Base-by-base conservation (phyloP, 2,888 invertebrate species). In the Hirtodrosophila histrioides region DNA sequence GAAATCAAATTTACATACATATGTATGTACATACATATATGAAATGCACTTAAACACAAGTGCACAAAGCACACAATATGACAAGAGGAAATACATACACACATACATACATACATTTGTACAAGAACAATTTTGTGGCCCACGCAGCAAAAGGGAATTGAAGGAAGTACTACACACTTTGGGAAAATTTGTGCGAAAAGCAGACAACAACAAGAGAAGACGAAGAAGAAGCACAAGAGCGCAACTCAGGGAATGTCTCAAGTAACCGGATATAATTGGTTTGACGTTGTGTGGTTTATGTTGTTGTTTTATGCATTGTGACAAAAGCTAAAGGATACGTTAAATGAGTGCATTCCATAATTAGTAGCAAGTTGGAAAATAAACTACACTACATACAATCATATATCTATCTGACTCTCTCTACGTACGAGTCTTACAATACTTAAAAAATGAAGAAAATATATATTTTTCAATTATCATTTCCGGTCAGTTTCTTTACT, bases 251-350 rank as follows among this genome's bases (percentile, higher is more conserved):
- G 44, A 72, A 68, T 54, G 74, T 60, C 74, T 63, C 72, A 66
- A 83, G 86, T 77, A 83, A 83, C 77, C 86, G 82, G 82, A 88
- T 86, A 83, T 80, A 83, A 88, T 86, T 83, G 80, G 61, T 82
- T 82, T 79, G 69, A 49, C 56, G 71, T 50, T 44, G 53, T 29
- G 45, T 48, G 46, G n/a, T 45, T 48, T 17, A 43, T 46, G 33
- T 8, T 48, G 45, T 66, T 39, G 37, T 41, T 49, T 36, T 44
- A 33, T 69, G 68, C 40, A 33, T 57, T 70, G 60, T 71, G 54
- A 72, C 58, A 79, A 61, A 62, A 74, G 60, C 71, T 69, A 86
- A 83, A 83, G 73, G 77, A 88, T 86, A 76, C 65, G 63, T 86
- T 62, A 88, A 83, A 63, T 54, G 80, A 83, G 80, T 88, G 80